These are phyloP conservation scores for Eumeta japonica DNA, from an alignment of 1,140 invertebrate species.

Conservation along the genomic window DNA sequence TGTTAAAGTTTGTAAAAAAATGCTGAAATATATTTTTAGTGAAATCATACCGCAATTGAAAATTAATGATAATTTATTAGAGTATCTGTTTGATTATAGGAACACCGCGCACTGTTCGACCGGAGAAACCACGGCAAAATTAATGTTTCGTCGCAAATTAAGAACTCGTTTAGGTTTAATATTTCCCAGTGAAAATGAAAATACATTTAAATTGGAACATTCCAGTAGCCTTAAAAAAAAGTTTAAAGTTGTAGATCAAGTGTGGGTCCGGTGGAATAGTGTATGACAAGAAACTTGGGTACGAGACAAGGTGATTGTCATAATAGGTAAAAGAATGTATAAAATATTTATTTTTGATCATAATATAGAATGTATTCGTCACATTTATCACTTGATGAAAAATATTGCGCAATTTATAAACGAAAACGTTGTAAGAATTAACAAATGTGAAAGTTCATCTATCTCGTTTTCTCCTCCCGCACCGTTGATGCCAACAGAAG, in stretches of 20 bases:
- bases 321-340: slow-evolving; percentile 1
- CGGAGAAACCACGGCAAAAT: slow-evolving; percentile 9
- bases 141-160: slow-evolving; percentile 13
- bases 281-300: neutral
- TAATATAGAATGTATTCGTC: slow-evolving; percentile 2
- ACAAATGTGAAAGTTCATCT: too few relatives aligned
- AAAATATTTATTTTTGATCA: neutral
- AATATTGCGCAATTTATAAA: too few relatives aligned
- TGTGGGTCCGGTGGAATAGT: neutral
- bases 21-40: slow-evolving; percentile 2
- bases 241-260: neutral
- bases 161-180: slow-evolving; percentile 8
- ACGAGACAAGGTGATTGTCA: neutral
- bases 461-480: too few relatives aligned
- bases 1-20: slow-evolving; percentile 6
- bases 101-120: slow-evolving; percentile 11
- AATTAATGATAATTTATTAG: slow-evolving; percentile 3
- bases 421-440: too few relatives aligned
- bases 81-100: slow-evolving; percentile 13
- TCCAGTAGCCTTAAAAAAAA: neutral
- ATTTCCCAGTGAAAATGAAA: neutral
- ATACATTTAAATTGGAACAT: too few relatives aligned
- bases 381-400: too few relatives aligned
- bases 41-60: neutral
- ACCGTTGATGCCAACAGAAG: too few relatives aligned